Conservation (phyloP, 2,797 vertebrate genomes). For the Galaxias olidus region DNA sequence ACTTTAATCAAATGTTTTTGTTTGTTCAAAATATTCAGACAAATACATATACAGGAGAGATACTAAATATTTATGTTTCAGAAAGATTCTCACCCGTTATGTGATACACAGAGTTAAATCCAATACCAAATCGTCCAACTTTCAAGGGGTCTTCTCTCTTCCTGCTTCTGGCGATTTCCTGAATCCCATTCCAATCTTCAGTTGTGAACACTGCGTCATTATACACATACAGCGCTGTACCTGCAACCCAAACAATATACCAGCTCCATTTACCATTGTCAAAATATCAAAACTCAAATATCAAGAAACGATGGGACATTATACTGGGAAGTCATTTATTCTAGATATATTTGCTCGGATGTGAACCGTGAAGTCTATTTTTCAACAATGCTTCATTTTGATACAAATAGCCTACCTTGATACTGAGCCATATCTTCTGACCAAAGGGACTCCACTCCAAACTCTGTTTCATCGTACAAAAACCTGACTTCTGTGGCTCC, state of each 20-base stretch:
- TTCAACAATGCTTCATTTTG: neutral
- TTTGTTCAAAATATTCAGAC: too few relatives aligned
- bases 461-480: constrained; percentile 93
- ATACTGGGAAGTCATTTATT: too few relatives aligned
- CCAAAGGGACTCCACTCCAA: constrained; percentile 93
- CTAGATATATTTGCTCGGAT: too few relatives aligned
- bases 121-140: constrained; percentile 98
- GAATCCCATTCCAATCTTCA: constrained; percentile 98
- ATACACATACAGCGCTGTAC: constrained; percentile 90
- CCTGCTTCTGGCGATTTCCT: constrained; percentile 96
- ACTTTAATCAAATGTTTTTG: too few relatives aligned
- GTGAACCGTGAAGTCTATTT: constrained; percentile 19
- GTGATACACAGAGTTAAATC: constrained; percentile 99
- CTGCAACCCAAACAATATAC: constrained; percentile 59
- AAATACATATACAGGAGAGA: too few relatives aligned
- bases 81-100: constrained; percentile 86
- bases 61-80: neutral
- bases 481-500: constrained; percentile 96
- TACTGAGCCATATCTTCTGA: constrained; percentile 93
- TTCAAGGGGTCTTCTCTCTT: constrained; percentile 98
- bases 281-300: too few relatives aligned
- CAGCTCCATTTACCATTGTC: too few relatives aligned
- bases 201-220: constrained; percentile 92
- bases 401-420: constrained; percentile 79
- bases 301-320: too few relatives aligned